phyloP scores from a whole-genome alignment of 2,113 vertebrate genomes.

The Calidris pygmaea region DNA sequence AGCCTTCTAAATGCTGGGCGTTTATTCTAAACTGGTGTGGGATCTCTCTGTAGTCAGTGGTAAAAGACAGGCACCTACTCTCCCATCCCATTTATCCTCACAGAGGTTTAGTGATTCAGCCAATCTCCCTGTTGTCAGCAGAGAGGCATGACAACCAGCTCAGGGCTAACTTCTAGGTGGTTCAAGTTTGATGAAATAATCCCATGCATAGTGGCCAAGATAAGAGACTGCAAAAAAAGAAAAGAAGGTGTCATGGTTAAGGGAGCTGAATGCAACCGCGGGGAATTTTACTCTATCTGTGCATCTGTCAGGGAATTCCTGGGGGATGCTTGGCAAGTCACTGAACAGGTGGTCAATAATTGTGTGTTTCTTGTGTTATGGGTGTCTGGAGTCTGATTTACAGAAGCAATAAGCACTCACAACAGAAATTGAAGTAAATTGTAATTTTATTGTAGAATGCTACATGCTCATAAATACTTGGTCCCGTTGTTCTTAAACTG shows the following conservation, averaged over 20 bases:
- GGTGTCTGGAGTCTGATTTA: conserved; percentile 67
- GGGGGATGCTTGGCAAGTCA: conserved; percentile 45
- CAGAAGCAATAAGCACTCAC: conserved; percentile 55
- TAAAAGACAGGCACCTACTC: background rate
- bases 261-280: conserved; percentile 38
- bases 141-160: background rate
- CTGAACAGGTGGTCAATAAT: conserved; percentile 69
- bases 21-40: background rate
- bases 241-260: conserved; percentile 62
- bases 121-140: background rate
- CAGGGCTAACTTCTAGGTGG: background rate
- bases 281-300: conserved; percentile 59
- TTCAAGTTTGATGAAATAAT: conserved; percentile 41
- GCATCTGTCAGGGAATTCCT: conserved; percentile 67
- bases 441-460: conserved; percentile 53
- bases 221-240: background rate
- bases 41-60: background rate
- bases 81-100: background rate
- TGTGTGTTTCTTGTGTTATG: conserved; percentile 65
- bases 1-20: background rate
- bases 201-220: background rate
- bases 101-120: background rate
- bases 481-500: conserved; percentile 29
- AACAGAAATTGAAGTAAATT: conserved; percentile 64
- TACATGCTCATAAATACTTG: conserved; percentile 42